Base-by-base conservation (phyloP, 2,797 vertebrate species). In the Pantherophis vulpinus region DNA sequence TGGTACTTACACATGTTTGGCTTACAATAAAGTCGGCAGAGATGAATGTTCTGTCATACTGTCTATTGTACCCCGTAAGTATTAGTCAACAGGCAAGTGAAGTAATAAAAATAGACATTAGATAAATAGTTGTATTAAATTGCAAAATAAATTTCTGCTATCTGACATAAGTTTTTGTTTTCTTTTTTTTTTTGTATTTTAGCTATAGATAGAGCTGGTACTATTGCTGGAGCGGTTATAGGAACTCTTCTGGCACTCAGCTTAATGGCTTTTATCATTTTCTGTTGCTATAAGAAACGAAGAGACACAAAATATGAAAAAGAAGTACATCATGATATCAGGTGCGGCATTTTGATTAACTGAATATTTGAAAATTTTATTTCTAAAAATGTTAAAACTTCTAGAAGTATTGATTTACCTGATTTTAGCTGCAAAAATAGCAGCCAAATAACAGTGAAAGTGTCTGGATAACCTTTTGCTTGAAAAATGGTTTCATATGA, bases 241-340 rank as follows among this genome's bases (percentile, higher is more conserved):
- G 97, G 97, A 79, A 98, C 98, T 1, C 97, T 99, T 10, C 97
- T 99, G 93, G 98, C 98, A 91, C 98, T 99, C 16, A 92, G 97
- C 94, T 95, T 99, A 92, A 96, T 99, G 58, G 97, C 96, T 94
- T 96, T 98, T 96, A 97, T 99, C 93, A 90, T 99, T 95, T 98
- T 98, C 97, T 99, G 98, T 97, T 98, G 97, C 93, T 99, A 97
- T 96, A 99, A 98, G 86, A 98, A 98, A 93, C 99, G 98, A 29
- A 97, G 98, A 97, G 98, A 98, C 96, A 98, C 99, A 98, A 99
- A 99, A 96, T 99, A 99, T 0, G 99, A 99, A 98, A 99, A 99
- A 96, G 99, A 99, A 97, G 99, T 99, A 89, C 98, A 99, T 95
- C 99, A 99, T 59, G 99, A 99, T 95, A 99, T 99, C 97, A 99